Base-by-base conservation (phyloP, 2,797 vertebrate species). In the Capromys pilorides region DNA sequence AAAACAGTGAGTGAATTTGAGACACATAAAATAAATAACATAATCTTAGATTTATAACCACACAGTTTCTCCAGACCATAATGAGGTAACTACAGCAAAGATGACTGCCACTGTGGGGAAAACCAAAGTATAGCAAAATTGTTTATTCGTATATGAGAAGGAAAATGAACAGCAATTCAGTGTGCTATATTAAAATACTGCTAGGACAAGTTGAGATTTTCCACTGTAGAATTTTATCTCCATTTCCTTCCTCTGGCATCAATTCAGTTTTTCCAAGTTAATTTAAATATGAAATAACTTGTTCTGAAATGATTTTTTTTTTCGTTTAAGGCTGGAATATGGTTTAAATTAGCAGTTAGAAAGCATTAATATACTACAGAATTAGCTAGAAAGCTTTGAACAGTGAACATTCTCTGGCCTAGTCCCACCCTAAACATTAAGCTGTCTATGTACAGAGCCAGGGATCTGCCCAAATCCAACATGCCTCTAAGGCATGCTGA, bases 131-230 rank as follows among this genome's bases (percentile, higher is more conserved):
- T 57, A 33, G 18, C 18, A 81, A 88, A 81, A 45, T 51, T 31
- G 51, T 77, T 94, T 95, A 66, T 90, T 91, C 39, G 1, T 16
- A 12, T 59, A 33, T 16, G 21, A 75, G 86, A 39, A 88, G 84
- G 54, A 88, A 94, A 85, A 87, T 85, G 6, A 91, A 94, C 88
- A 93, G 24, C 82, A 93, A 62, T 21, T 28, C 41, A 45, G 49
- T 1, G 6, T 59, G 13, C 39, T 77, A 12, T 26, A 83, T 88
- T 86, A 92, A 94, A 77, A 78, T 95, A 49, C 41, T 85, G 33
- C 36, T 88, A 61, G 82, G 81, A 80, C 22, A 73, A 88, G 73
- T 71, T 66, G 66, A 94, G 45, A 26, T 18, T 90, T 94, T 86
- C 82, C 54, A 77, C 12, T 73, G 93, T 45, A 66, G 78, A 83